These are phyloP conservation scores for Limulus polyphemus DNA, from an alignment of 2,888 invertebrate genomes.

Conservation along the genomic window DNA sequence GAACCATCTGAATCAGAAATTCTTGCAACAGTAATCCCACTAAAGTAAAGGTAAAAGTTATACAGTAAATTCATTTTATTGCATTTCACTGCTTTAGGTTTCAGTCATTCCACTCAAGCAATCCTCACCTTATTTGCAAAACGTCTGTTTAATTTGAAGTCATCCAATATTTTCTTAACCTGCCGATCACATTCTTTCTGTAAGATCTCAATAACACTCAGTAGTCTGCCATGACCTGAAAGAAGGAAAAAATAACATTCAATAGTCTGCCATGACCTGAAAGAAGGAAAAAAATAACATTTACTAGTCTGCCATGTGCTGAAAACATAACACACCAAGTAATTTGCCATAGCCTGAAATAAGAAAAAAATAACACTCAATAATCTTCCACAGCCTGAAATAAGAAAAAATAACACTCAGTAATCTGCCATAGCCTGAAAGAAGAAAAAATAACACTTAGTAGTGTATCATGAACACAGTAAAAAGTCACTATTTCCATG, in stretches of 20 bases:
- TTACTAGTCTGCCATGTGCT: constrained; percentile 52
- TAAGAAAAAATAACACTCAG: too few species aligned
- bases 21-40: too few species aligned
- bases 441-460: too few species aligned
- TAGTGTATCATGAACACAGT: too few species aligned
- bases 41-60: too few species aligned
- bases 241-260: constrained; percentile 44
- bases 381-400: too few species aligned
- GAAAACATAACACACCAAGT: background rate
- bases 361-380: background rate
- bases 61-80: too few species aligned
- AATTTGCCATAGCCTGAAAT: background rate
- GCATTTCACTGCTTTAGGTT: too few species aligned
- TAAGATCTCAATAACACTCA: constrained; percentile 55
- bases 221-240: constrained; percentile 53
- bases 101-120: too few species aligned
- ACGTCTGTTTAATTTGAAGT: constrained; percentile 58
- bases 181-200: constrained; percentile 67
- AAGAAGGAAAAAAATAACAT: constrained; percentile 43
- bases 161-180: constrained; percentile 47
- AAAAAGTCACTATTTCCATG: too few species aligned
- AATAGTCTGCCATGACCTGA: constrained; percentile 55
- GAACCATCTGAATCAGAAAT: too few species aligned
- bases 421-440: too few species aligned
- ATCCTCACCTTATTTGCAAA: constrained; percentile 46